These are phyloP conservation scores for Brevimyrus niger DNA, from an alignment of 2,113 vertebrate genomes.

Conservation along the genomic window DNA sequence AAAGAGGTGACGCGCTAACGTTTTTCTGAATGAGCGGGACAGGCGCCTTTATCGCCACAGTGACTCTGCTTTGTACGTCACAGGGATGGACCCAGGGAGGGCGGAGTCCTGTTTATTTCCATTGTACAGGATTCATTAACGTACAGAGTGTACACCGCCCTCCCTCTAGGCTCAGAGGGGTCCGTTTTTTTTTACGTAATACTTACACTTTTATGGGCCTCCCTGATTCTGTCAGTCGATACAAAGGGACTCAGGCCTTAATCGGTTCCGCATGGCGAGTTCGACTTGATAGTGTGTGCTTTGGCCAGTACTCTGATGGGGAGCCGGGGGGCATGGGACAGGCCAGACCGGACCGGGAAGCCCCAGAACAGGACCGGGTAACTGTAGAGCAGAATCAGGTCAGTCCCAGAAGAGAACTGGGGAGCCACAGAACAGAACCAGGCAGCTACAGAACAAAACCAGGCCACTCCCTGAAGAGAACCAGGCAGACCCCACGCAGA, in stretches of 20 bases:
- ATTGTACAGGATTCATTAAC: neutral
- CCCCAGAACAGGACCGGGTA: neutral
- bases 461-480: neutral
- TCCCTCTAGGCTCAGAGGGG: slow-evolving; percentile 60
- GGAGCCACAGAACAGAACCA: neutral
- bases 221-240: slow-evolving; percentile 59
- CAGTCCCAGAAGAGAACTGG: neutral
- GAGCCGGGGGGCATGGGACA: neutral
- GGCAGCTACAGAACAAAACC: neutral
- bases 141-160: slow-evolving; percentile 19
- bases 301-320: slow-evolving; percentile 53
- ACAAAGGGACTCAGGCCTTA: slow-evolving; percentile 66
- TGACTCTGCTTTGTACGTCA: neutral
- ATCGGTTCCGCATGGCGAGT: neutral
- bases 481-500: neutral
- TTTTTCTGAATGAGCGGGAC: neutral
- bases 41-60: neutral
- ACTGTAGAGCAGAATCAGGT: neutral
- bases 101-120: neutral
- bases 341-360: neutral
- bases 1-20: neutral
- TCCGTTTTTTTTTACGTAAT: slow-evolving; percentile 12
- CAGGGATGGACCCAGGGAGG: neutral
- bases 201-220: slow-evolving; percentile 42
- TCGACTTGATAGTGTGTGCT: slow-evolving; percentile 67